Percentiles rank a stretch among this genome's conserved stretches.
phyloP scores from a whole-genome alignment of 2,113 vertebrate genomes.

The Polyodon spathula region DNA sequence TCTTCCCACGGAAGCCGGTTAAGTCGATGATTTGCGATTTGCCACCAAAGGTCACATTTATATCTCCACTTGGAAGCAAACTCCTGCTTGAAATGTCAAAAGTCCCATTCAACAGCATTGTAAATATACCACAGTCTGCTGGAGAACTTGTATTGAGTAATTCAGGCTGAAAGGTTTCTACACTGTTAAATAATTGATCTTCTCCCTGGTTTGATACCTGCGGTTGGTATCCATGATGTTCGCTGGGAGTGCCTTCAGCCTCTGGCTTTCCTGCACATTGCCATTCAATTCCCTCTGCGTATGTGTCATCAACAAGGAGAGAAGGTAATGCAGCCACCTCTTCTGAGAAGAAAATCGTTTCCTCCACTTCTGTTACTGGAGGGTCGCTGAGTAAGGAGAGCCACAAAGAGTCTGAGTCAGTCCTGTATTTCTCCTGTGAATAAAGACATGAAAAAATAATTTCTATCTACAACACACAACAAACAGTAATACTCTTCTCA shows the following conservation, averaged over 20 bases:
- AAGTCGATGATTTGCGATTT: not conserved
- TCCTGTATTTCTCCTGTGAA: constrained; percentile 28
- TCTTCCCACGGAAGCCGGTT: not conserved
- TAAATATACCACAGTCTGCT: too few relatives aligned
- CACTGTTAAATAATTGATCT: not conserved
- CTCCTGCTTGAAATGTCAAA: not conserved
- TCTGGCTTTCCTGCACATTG: constrained; percentile 4
- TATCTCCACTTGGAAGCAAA: constrained; percentile 9
- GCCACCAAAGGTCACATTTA: constrained; percentile 9
- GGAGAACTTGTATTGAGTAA: too few relatives aligned
- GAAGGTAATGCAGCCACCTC: constrained; percentile 28
- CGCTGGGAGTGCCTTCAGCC: constrained; percentile 13
- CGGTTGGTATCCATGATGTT: too few relatives aligned
- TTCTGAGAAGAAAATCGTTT: constrained; percentile 27
- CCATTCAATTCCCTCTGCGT: not conserved
- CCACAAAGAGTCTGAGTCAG: constrained; percentile 24
- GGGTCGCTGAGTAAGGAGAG: constrained; percentile 37
- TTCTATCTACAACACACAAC: not conserved
- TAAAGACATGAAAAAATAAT: constrained; percentile 12
- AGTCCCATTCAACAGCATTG: too few relatives aligned
- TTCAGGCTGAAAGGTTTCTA: constrained; percentile 36
- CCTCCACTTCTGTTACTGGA: constrained; percentile 44
- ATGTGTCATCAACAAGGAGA: constrained; percentile 7
- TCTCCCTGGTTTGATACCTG: not conserved
- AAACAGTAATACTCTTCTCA: too few relatives aligned